phyloP scores from a whole-genome alignment of 2,888 invertebrate species.

The Caprella mutica region DNA sequence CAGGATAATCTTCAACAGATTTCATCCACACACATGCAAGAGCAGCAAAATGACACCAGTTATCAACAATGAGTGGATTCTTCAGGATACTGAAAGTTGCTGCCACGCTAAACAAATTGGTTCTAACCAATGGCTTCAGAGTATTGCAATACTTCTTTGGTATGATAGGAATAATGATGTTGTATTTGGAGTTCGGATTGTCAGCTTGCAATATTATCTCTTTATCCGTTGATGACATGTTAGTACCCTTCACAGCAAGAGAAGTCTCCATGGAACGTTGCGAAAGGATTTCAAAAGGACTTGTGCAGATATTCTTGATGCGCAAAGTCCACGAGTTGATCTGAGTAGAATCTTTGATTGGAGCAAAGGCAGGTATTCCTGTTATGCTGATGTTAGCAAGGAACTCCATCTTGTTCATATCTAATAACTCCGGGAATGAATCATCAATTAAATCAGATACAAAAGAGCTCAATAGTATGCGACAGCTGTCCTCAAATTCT shows the following conservation, averaged over 20 bases:
- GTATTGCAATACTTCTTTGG: slow-evolving; percentile 1
- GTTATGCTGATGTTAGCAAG: slow-evolving; percentile 19
- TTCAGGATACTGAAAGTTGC: slow-evolving; percentile 23
- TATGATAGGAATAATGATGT: slow-evolving; percentile 24
- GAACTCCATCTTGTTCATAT: slow-evolving; percentile 20
- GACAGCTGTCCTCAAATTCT: slow-evolving; percentile 20
- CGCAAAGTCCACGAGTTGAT: slow-evolving; percentile 24
- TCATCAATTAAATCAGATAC: slow-evolving; percentile 18
- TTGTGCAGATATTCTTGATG: slow-evolving; percentile 10
- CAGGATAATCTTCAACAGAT: slow-evolving; percentile 16
- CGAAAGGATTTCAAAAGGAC: slow-evolving; percentile 17
- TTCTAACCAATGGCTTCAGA: slow-evolving; percentile 13
- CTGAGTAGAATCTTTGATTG: slow-evolving; percentile 14
- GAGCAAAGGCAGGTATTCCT: slow-evolving; percentile 20
- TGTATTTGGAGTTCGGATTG: slow-evolving; percentile 15
- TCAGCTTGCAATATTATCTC: slow-evolving; percentile 12
- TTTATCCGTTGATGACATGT: slow-evolving; percentile 4
- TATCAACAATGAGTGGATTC: slow-evolving; percentile 22
- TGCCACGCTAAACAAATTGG: slow-evolving; percentile 19
- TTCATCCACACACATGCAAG: slow-evolving; percentile 17
- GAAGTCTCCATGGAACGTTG: slow-evolving; percentile 12
- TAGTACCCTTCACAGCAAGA: slow-evolving; percentile 6
- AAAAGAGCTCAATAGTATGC: slow-evolving; percentile 16
- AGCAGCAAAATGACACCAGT: slow-evolving; percentile 16
- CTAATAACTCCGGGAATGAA: slow-evolving; percentile 3